phyloP scores from a whole-genome alignment of 2,797 vertebrate genomes.

The Rhinogobio ventralis region DNA sequence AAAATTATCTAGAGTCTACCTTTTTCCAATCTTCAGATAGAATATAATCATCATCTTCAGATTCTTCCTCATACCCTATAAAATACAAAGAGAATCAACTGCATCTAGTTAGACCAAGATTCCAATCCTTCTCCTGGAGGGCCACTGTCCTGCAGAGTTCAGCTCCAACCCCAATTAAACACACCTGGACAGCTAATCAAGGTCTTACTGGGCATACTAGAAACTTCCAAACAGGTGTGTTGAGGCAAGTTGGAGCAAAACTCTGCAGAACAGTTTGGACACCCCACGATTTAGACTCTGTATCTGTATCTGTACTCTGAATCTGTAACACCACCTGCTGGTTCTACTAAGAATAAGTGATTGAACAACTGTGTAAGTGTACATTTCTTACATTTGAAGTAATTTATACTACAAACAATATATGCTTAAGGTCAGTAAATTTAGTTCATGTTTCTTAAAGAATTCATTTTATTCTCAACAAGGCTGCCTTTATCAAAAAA shows the following conservation, averaged over 20 bases:
- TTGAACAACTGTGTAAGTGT: background rate
- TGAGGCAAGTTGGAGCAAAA: no score
- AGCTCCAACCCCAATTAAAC: no score
- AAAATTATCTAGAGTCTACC: slow-evolving; percentile 71
- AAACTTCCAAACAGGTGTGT: no score
- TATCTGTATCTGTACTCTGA: slow-evolving; percentile 5
- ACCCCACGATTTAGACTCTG: background rate
- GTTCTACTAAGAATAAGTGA: background rate
- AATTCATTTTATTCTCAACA: background rate
- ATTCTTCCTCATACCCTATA: slow-evolving; percentile 94
- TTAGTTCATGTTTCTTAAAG: background rate
- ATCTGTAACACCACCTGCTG: slow-evolving; percentile 12
- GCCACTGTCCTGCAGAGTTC: no score
- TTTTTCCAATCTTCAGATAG: slow-evolving; percentile 99
- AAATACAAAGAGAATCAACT: slow-evolving; percentile 33
- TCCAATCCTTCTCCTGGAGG: no score
- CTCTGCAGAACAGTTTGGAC: no score
- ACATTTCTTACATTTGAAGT: background rate
- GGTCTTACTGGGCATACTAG: no score
- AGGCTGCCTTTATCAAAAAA: background rate
- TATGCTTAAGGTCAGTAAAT: background rate
- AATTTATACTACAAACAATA: background rate
- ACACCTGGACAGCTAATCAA: no score
- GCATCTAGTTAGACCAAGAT: background rate
- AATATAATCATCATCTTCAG: slow-evolving; percentile 98